These are phyloP conservation scores for Philonicus albiceps DNA, from an alignment of 2,888 invertebrate genomes.

Conservation along the genomic window DNA sequence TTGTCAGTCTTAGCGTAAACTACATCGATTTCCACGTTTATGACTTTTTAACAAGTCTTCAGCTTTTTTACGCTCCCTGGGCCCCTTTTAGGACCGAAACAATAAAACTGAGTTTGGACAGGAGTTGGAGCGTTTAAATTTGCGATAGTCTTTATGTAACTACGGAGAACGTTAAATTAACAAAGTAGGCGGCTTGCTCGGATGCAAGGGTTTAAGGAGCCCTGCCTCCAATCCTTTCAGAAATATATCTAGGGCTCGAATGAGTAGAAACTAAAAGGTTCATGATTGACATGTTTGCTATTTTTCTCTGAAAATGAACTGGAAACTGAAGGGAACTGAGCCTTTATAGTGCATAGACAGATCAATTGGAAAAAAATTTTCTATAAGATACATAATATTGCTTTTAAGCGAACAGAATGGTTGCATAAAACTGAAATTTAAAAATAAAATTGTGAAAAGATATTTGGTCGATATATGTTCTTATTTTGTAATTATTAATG, in stretches of 20 bases:
- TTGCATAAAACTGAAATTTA: no score
- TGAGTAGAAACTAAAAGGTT: background rate
- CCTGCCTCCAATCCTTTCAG: background rate
- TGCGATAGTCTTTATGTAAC: background rate
- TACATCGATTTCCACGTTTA: constrained; percentile 20
- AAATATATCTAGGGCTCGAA: background rate
- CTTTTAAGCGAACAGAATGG: no score
- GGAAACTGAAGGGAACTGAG: background rate
- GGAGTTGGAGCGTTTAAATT: background rate
- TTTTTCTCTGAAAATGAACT: background rate
- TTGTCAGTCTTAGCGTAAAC: background rate
- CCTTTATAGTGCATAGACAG: background rate
- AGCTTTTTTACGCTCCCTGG: background rate
- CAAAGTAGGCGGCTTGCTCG: background rate
- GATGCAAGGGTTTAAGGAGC: background rate
- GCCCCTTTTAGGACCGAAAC: background rate
- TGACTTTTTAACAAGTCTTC: constrained; percentile 15
- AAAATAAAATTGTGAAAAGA: no score
- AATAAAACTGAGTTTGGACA: background rate
- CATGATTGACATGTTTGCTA: background rate
- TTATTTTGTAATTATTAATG: no score
- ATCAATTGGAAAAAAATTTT: no score
- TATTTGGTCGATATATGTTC: no score
- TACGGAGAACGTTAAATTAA: background rate
- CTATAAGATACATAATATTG: no score